Conservation (phyloP, 92 coral and sea anemone species). For the Parazoanthus swiftii region DNA sequence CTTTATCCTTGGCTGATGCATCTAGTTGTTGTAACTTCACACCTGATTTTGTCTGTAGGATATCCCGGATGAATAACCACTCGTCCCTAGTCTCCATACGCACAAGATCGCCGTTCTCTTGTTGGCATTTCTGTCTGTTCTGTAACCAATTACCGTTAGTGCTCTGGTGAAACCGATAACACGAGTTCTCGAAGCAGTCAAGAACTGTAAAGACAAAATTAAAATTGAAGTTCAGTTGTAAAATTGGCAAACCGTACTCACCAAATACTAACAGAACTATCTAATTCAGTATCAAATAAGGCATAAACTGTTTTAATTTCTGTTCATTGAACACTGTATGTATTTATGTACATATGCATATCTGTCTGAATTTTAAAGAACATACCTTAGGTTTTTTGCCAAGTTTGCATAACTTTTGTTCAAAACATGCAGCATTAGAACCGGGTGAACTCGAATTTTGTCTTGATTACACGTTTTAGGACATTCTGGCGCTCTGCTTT, state of each 20-base stretch:
- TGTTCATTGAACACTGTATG: not conserved
- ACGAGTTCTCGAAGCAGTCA: conserved; percentile 30
- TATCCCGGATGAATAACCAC: conserved; percentile 12
- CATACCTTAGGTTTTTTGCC: no score
- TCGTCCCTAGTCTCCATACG: conserved; percentile 28
- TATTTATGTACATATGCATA: not conserved
- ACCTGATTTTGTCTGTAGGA: not conserved
- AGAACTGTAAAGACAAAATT: conserved; percentile 16
- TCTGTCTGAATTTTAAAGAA: not conserved
- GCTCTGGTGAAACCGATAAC: conserved; percentile 27
- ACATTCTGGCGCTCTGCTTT: no score
- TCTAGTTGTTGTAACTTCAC: not conserved
- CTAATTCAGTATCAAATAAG: no score
- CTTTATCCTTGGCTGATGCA: not conserved
- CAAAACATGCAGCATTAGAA: no score
- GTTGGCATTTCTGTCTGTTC: conserved; percentile 21
- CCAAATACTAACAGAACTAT: no score
- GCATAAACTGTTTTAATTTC: no score
- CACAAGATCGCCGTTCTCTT: conserved; percentile 25
- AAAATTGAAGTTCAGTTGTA: not conserved
- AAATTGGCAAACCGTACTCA: no score
- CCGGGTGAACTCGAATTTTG: no score
- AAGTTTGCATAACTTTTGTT: no score
- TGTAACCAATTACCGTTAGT: conserved; percentile 11
- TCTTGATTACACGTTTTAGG: no score